Percentiles rank a stretch among this genome's conserved stretches.
Evolutionary conservation across 2,888 invertebrate genomes (phyloP).

Genomic region (Chrysopilus asiliformis): DNA sequence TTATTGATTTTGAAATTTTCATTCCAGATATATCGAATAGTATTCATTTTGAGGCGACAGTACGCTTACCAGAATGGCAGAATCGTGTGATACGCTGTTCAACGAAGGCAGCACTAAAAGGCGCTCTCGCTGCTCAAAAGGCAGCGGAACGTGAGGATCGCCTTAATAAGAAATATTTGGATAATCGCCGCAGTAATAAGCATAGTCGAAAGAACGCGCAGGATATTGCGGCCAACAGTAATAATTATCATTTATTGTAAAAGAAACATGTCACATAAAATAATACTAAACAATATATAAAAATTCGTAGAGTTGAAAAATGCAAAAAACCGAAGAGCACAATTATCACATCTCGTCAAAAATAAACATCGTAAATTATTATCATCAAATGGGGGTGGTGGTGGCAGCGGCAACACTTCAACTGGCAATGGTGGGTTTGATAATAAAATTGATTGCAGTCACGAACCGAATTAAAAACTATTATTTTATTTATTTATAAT

Average conservation of each 20-base stretch:
- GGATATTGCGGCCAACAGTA: slow-evolving; percentile 31
- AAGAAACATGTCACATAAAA: slow-evolving; percentile 35
- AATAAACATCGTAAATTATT: slow-evolving; percentile 12
- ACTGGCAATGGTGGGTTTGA: slow-evolving; percentile 3
- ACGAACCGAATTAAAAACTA: too few species aligned
- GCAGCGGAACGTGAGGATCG: slow-evolving; percentile 30
- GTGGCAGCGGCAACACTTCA: slow-evolving; percentile 7
- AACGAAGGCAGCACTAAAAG: slow-evolving; percentile 37
- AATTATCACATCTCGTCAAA: slow-evolving; percentile 17
- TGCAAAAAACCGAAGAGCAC: slow-evolving; percentile 15
- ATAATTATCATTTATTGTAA: slow-evolving; percentile 31
- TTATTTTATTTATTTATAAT: too few species aligned
- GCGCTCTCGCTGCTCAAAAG: slow-evolving; percentile 37
- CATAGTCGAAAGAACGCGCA: slow-evolving; percentile 15
- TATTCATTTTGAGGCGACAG: slow-evolving; percentile 55
- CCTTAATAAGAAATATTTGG: slow-evolving; percentile 11
- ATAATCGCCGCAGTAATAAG: slow-evolving; percentile 14
- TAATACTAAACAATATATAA: slow-evolving; percentile 32
- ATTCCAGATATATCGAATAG: slow-evolving; percentile 50
- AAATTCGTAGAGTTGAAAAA: slow-evolving; percentile 8
- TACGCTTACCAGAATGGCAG: slow-evolving; percentile 71
- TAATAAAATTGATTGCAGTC: too few species aligned
- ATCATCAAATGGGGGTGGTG: slow-evolving; percentile 15
- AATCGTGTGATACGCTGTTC: slow-evolving; percentile 35
- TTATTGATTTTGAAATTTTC: too few species aligned